phyloP scores from a whole-genome alignment of 2,797 vertebrate species.

The Catamblyrhynchus diadema region DNA sequence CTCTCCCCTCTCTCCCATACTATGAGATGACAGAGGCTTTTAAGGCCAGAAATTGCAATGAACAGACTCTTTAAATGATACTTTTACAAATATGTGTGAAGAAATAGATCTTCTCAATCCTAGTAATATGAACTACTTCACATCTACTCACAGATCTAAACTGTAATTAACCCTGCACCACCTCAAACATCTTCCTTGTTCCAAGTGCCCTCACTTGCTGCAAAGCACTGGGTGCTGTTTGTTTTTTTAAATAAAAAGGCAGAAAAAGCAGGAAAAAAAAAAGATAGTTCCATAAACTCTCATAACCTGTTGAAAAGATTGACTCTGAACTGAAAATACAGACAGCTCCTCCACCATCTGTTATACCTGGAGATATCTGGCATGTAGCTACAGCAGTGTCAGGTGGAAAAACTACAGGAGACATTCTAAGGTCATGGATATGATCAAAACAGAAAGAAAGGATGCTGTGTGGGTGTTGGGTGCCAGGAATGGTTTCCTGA shows the following conservation, averaged over 20 bases:
- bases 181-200: neutral
- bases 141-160: neutral
- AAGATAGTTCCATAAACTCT: neutral
- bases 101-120: neutral
- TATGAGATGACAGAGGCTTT: slow-evolving; percentile 7
- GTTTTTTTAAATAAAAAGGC: neutral
- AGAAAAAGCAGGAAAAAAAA: neutral
- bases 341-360: slow-evolving; percentile 67
- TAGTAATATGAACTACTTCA: neutral
- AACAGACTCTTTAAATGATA: neutral
- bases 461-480: neutral
- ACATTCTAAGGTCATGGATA: slow-evolving; percentile 55
- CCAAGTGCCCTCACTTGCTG: neutral
- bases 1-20: neutral
- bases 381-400: neutral
- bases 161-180: neutral
- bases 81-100: neutral
- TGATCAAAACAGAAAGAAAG: slow-evolving; percentile 27
- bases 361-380: slow-evolving; percentile 58
- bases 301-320: slow-evolving; percentile 39
- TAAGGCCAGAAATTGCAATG: slow-evolving; percentile 18
- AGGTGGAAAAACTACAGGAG: slow-evolving; percentile 59
- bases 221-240: neutral
- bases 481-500: slow-evolving; percentile 25
- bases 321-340: slow-evolving; percentile 47